phyloP scores from a whole-genome alignment of 2,113 vertebrate genomes.

The Alouatta palliata region DNA sequence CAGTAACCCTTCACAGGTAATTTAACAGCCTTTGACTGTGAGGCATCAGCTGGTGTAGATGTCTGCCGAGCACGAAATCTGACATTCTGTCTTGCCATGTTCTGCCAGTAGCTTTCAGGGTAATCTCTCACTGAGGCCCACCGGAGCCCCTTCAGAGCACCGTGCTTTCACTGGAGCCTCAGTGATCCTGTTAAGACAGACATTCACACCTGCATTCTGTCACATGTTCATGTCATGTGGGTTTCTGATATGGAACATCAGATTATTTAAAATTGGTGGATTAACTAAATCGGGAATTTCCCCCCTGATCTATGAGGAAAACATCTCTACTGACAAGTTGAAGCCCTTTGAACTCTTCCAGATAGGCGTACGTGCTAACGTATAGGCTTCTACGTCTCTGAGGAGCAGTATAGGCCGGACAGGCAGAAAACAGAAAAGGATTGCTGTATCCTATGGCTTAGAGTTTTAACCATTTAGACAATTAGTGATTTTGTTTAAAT shows the following conservation, averaged over 20 bases:
- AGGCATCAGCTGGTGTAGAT: constrained; percentile 84
- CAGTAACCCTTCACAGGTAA: constrained; percentile 87
- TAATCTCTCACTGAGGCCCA: constrained; percentile 71
- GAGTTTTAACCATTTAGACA: constrained; percentile 10
- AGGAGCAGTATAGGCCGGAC: neutral
- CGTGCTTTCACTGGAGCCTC: constrained; percentile 54
- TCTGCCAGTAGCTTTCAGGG: constrained; percentile 71
- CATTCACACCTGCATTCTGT: constrained; percentile 71
- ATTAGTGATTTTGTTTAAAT: constrained; percentile 62
- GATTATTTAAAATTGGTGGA: constrained; percentile 51
- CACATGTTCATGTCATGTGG: neutral
- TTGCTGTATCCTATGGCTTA: neutral
- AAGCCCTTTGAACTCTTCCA: neutral
- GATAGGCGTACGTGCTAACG: neutral
- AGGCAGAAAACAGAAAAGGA: neutral
- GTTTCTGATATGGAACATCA: neutral
- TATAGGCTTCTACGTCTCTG: neutral
- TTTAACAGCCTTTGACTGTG: constrained; percentile 85
- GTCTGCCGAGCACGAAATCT: constrained; percentile 83
- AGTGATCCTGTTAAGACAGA: constrained; percentile 67
- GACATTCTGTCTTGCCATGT: constrained; percentile 83
- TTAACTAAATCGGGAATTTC: constrained; percentile 43
- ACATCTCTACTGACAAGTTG: neutral
- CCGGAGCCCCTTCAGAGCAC: constrained; percentile 57
- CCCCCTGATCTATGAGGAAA: neutral